These are phyloP conservation scores for Sminthurides bifidus DNA, from an alignment of 1,140 invertebrate species.

Conservation along the genomic window DNA sequence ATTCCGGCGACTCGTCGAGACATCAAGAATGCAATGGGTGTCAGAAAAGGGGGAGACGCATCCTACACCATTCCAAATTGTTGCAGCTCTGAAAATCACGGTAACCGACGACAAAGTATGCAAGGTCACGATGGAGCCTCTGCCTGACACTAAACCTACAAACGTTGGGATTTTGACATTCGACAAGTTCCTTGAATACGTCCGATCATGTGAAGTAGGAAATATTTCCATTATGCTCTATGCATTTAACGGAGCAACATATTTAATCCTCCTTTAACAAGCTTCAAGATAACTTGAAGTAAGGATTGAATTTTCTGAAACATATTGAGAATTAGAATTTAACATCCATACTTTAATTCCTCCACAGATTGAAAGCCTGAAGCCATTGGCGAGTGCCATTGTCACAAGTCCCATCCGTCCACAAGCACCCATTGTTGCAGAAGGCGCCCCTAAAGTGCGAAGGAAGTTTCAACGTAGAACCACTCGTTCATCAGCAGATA, in stretches of 20 bases:
- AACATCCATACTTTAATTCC: too few relatives aligned
- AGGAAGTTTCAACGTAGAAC: constrained; percentile 3
- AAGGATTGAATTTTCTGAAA: not conserved
- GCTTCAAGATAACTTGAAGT: not conserved
- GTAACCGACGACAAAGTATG: not conserved
- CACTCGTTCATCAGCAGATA: not conserved
- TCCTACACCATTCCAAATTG: constrained; percentile 2
- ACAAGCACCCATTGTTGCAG: not conserved
- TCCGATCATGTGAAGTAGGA: not conserved
- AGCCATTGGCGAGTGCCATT: not conserved
- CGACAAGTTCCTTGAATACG: not conserved
- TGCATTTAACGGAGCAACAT: not conserved
- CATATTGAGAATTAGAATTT: too few relatives aligned
- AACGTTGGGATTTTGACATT: constrained; percentile 1
- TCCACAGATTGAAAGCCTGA: too few relatives aligned
- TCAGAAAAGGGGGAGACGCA: not conserved
- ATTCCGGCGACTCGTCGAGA: constrained; percentile 4
- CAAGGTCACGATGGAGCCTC: not conserved
- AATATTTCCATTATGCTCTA: not conserved
- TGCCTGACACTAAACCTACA: not conserved
- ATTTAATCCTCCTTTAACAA: not conserved
- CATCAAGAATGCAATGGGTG: not conserved
- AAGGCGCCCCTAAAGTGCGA: not conserved
- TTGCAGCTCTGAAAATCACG: not conserved
- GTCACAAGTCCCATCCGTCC: not conserved